Conservation (phyloP, 2,888 invertebrate species). For the Smittia sp. region DNA sequence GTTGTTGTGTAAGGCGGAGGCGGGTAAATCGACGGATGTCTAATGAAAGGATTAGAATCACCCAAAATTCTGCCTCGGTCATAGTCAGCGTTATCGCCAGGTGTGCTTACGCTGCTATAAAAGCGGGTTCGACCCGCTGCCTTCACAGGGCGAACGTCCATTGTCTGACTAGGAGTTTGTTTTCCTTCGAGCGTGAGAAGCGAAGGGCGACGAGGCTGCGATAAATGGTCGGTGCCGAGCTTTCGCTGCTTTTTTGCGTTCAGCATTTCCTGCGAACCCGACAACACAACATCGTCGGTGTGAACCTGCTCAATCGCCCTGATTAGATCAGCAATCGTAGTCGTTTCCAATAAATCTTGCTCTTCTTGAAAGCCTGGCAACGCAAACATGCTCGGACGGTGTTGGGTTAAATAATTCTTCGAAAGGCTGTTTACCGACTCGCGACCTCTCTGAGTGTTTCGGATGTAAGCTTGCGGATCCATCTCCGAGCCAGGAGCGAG, state of each 20-base stretch:
- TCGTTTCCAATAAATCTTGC: conserved; percentile 67
- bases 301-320: conserved; percentile 72
- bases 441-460: conserved; percentile 41
- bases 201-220: conserved; percentile 55
- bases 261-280: neutral
- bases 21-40: conserved; percentile 45
- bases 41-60: conserved; percentile 34
- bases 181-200: conserved; percentile 53
- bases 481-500: conserved; percentile 21
- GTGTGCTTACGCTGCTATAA: conserved; percentile 45
- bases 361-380: conserved; percentile 47
- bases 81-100: neutral
- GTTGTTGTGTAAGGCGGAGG: conserved; percentile 48
- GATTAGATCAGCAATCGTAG: conserved; percentile 77
- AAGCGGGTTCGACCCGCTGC: conserved; percentile 45
- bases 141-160: neutral
- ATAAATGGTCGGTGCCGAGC: conserved; percentile 57
- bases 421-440: conserved; percentile 42
- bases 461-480: conserved; percentile 40
- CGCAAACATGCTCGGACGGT: conserved; percentile 54
- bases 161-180: neutral
- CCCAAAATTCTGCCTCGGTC: neutral
- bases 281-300: conserved; percentile 50
- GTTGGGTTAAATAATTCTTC: conserved; percentile 46
- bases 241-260: conserved; percentile 50